These are phyloP conservation scores for Cranoglanis bouderius DNA, from an alignment of 2,113 vertebrate genomes.

Conservation along the genomic window DNA sequence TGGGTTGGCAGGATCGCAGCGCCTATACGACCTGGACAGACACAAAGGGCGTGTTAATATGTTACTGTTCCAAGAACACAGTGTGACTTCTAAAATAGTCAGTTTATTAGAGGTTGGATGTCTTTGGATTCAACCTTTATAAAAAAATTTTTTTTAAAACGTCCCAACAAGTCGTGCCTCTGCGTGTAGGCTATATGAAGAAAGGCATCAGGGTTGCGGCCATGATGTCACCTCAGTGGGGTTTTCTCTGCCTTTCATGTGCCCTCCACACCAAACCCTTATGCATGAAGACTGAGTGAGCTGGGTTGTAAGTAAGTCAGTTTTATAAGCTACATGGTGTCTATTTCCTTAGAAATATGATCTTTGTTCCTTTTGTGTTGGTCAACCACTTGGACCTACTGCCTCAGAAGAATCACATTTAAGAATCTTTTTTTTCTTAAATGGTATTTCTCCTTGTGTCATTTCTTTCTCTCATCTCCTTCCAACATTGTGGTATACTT, in stretches of 20 bases:
- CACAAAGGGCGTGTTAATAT: slow-evolving; percentile 3
- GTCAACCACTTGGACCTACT: slow-evolving; percentile 57
- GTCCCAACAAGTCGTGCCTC: background rate
- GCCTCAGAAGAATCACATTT: slow-evolving; percentile 37
- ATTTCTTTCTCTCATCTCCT: slow-evolving; percentile 41
- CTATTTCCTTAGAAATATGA: slow-evolving; percentile 59
- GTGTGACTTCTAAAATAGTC: background rate
- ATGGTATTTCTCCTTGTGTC: slow-evolving; percentile 40
- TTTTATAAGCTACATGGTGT: slow-evolving; percentile 26
- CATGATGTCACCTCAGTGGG: slow-evolving; percentile 54
- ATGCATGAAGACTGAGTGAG: slow-evolving; percentile 42
- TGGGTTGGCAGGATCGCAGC: slow-evolving; percentile 77
- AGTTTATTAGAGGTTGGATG: background rate
- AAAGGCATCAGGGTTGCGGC: background rate
- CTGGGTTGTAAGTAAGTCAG: slow-evolving; percentile 62
- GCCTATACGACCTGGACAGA: slow-evolving; percentile 84
- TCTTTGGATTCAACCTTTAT: background rate
- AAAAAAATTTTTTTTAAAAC: background rate
- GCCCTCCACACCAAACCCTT: slow-evolving; percentile 32
- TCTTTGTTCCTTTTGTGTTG: slow-evolving; percentile 54
- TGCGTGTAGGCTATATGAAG: background rate
- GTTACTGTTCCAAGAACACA: background rate
- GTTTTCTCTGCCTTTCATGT: slow-evolving; percentile 46
- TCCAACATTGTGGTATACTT: slow-evolving; percentile 32
- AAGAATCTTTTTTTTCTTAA: slow-evolving; percentile 58